phyloP scores from a whole-genome alignment of 2,113 vertebrate genomes.

The Raphicerus campestris region DNA sequence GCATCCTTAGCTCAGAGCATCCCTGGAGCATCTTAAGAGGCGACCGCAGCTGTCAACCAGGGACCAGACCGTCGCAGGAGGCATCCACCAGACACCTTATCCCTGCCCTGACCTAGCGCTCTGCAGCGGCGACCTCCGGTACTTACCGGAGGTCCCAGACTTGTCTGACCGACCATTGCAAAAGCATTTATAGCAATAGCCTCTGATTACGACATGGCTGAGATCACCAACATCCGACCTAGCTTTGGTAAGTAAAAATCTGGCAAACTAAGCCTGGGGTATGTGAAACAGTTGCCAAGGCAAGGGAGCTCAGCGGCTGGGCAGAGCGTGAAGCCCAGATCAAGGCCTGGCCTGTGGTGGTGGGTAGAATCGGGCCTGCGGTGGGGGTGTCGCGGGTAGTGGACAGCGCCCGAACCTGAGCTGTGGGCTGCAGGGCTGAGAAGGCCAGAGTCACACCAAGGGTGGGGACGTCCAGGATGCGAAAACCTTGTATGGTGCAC shows the following conservation, averaged over 20 bases:
- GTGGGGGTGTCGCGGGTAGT: background rate
- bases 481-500: slow-evolving; percentile 31
- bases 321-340: background rate
- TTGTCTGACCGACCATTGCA: slow-evolving; percentile 8
- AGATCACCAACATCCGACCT: slow-evolving; percentile 81
- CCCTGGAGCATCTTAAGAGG: slow-evolving; percentile 69
- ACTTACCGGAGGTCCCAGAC: slow-evolving; percentile 6
- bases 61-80: slow-evolving; percentile 46
- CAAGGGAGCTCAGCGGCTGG: background rate
- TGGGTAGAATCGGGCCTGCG: background rate
- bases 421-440: background rate
- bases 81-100: slow-evolving; percentile 30
- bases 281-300: background rate
- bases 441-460: background rate
- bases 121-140: slow-evolving; percentile 17
- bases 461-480: background rate
- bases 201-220: slow-evolving; percentile 77
- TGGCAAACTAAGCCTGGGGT: background rate
- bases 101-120: background rate
- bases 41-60: slow-evolving; percentile 46
- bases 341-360: background rate
- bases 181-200: slow-evolving; percentile 38
- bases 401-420: background rate
- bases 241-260: slow-evolving; percentile 78
- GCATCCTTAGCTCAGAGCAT: slow-evolving; percentile 77